These are phyloP conservation scores for Microplitis demolitor DNA, from an alignment of 1,140 invertebrate genomes.

Conservation along the genomic window DNA sequence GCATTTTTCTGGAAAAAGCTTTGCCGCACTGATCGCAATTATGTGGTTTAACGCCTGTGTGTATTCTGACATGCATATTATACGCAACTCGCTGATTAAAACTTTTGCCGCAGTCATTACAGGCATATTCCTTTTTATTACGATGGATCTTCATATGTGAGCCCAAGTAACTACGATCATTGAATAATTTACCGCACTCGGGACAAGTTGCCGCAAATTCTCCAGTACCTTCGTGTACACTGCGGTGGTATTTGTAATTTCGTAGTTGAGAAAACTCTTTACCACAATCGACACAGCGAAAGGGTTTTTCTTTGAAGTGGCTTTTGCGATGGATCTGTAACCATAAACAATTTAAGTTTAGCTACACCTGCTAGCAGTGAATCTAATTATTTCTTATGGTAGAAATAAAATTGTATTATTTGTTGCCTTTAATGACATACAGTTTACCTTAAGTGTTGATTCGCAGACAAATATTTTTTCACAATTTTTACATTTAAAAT, in stretches of 20 bases:
- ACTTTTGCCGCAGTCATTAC: slow-evolving; percentile 74
- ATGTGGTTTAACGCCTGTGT: slow-evolving; percentile 85
- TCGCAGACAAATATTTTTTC: slow-evolving; percentile 58
- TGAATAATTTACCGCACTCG: slow-evolving; percentile 78
- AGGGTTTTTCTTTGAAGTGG: slow-evolving; percentile 66
- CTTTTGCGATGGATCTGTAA: slow-evolving; percentile 48
- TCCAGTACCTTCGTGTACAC: slow-evolving; percentile 73
- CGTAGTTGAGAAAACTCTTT: slow-evolving; percentile 79
- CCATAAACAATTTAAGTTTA: slow-evolving; percentile 4
- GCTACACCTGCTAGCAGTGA: no score
- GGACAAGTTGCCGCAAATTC: slow-evolving; percentile 77
- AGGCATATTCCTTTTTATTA: slow-evolving; percentile 77
- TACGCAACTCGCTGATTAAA: slow-evolving; percentile 83
- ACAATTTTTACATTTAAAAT: slow-evolving; percentile 57
- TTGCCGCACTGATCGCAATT: slow-evolving; percentile 85
- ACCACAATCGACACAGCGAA: slow-evolving; percentile 75
- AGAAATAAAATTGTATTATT: no score
- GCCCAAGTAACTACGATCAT: slow-evolving; percentile 77
- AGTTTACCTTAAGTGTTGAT: slow-evolving; percentile 57
- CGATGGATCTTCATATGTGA: slow-evolving; percentile 81
- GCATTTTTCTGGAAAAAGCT: slow-evolving; percentile 82
- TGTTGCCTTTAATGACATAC: not conserved
- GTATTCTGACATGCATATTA: slow-evolving; percentile 82
- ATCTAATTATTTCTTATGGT: no score
- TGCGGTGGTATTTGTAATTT: slow-evolving; percentile 78